phyloP scores from a whole-genome alignment of 2,797 vertebrate genomes.

The Tympanoctomys barrerae region DNA sequence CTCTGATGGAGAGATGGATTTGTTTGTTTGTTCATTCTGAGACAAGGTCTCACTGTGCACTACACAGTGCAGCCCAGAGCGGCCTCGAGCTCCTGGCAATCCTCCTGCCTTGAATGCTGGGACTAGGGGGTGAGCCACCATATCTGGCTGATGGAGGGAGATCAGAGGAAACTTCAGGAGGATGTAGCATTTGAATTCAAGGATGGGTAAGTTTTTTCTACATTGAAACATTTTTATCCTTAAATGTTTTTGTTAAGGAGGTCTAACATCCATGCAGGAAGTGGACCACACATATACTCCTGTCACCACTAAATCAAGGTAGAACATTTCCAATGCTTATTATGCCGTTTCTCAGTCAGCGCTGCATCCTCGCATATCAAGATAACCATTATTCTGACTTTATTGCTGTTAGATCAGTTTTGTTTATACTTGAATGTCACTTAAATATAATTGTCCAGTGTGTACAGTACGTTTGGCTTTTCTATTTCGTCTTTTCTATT shows the following conservation, averaged over 20 bases:
- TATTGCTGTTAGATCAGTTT: slow-evolving; percentile 24
- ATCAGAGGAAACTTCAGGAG: slow-evolving; percentile 37
- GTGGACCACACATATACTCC: not conserved
- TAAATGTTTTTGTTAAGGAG: slow-evolving; percentile 49
- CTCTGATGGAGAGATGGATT: slow-evolving; percentile 29
- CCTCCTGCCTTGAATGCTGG: not conserved
- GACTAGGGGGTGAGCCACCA: not conserved
- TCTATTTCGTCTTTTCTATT: slow-evolving; percentile 35
- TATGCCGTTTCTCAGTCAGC: not conserved
- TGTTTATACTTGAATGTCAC: slow-evolving; percentile 48
- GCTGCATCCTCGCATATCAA: not conserved
- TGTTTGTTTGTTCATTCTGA: not conserved
- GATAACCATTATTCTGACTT: not conserved
- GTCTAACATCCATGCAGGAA: not conserved
- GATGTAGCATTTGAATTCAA: slow-evolving; percentile 51
- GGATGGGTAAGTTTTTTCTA: not conserved
- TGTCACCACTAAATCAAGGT: not conserved
- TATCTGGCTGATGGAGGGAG: not conserved
- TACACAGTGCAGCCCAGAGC: not conserved
- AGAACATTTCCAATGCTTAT: not conserved
- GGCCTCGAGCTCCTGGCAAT: not conserved
- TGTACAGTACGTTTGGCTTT: not conserved
- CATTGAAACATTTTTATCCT: slow-evolving; percentile 36
- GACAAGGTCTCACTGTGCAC: not conserved
- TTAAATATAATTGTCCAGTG: slow-evolving; percentile 19